phyloP scores from a whole-genome alignment of 35 echinoderm and acorn worm species.

The Patiria miniata region DNA sequence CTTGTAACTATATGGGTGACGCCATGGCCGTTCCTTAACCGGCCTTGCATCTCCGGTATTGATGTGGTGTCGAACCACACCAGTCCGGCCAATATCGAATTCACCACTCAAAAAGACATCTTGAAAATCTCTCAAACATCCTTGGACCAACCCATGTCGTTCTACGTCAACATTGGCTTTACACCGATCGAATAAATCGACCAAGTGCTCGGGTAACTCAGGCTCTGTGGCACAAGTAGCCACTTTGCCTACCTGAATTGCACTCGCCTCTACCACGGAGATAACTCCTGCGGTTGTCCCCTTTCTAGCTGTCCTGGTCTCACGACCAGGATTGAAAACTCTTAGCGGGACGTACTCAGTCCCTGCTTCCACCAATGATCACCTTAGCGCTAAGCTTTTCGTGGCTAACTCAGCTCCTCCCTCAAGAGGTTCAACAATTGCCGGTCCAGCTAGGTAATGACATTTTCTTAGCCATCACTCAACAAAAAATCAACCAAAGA shows the following conservation, averaged over 20 bases:
- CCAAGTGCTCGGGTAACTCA: constrained; percentile 7
- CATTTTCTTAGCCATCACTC: neutral
- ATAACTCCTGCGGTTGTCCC: neutral
- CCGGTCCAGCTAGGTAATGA: neutral
- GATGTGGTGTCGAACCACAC: no score
- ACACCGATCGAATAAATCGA: neutral
- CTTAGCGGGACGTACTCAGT: neutral
- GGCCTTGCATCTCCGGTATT: no score
- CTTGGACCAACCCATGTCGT: neutral
- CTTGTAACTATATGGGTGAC: no score
- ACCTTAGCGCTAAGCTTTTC: neutral
- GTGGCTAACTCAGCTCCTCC: neutral
- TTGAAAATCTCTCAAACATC: no score
- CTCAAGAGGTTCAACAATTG: constrained; percentile 1
- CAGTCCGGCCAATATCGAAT: no score
- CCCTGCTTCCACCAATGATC: neutral
- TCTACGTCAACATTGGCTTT: neutral
- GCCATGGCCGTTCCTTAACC: no score
- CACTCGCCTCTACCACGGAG: neutral
- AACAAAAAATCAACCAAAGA: neutral
- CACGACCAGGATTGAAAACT: neutral
- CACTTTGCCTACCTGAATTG: neutral
- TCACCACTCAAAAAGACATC: no score
- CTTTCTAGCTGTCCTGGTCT: neutral
- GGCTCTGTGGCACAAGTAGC: neutral